Evolutionary conservation across 2,888 invertebrate genomes (phyloP).

Genomic region (Mactromeris polynyma): DNA sequence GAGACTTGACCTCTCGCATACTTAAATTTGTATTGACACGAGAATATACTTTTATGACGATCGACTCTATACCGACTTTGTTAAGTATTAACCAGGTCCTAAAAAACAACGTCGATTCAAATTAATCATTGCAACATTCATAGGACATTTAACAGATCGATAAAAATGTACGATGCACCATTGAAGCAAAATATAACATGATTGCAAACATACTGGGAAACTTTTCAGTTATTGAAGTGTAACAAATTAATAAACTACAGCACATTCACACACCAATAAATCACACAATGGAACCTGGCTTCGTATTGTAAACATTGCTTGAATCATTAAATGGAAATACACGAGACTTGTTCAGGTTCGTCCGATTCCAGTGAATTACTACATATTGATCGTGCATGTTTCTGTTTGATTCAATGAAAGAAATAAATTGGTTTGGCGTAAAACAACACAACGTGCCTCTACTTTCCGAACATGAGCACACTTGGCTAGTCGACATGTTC

Average conservation of each 20-base stretch:
- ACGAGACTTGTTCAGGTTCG: background rate
- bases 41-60: no score
- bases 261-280: background rate
- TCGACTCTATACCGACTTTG: no score
- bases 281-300: background rate
- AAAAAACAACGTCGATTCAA: background rate
- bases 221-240: background rate
- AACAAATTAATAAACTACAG: background rate
- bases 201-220: background rate
- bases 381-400: background rate
- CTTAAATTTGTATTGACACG: no score
- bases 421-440: background rate
- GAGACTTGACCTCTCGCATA: no score
- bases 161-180: background rate
- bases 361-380: background rate
- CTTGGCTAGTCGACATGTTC: no score
- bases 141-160: background rate
- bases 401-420: background rate
- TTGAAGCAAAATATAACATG: background rate
- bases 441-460: no score
- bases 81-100: no score
- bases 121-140: background rate
- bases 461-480: no score
- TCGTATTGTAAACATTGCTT: background rate
- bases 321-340: background rate